Conservation (phyloP, 2,888 invertebrate genomes). For the Oscheius sp. region DNA sequence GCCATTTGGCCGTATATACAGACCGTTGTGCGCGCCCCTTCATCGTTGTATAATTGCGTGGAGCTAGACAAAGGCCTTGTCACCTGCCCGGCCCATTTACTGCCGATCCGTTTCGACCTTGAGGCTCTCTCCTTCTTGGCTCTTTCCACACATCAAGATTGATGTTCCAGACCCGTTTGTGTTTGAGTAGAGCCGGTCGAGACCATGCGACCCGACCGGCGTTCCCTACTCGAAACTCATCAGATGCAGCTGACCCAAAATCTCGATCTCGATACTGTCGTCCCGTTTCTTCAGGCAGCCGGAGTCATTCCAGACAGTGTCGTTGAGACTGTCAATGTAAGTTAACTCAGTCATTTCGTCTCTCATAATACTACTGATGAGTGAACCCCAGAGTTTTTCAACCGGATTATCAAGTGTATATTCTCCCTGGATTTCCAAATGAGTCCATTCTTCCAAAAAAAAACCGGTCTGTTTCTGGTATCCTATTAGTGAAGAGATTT, state of each 20-base stretch:
- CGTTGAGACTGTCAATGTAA: conserved; percentile 42
- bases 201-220: conserved; percentile 48
- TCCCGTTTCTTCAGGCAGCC: conserved; percentile 17
- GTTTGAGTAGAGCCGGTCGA: conserved; percentile 7
- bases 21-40: conserved; percentile 14
- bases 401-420: no score
- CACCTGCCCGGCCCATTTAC: conserved; percentile 32
- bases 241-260: conserved; percentile 34
- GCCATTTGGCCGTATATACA: conserved; percentile 31
- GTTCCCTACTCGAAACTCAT: conserved; percentile 41
- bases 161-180: conserved; percentile 14
- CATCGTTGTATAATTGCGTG: conserved; percentile 33
- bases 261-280: conserved; percentile 21
- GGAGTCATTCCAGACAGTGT: conserved; percentile 40
- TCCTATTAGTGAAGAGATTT: no score
- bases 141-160: background rate
- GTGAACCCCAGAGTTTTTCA: no score
- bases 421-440: no score
- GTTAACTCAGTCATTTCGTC: background rate
- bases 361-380: no score
- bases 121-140: conserved; percentile 5
- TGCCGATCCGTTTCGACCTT: conserved; percentile 17
- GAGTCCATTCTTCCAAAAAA: background rate
- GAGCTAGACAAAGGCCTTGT: conserved; percentile 34
- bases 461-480: no score